These are phyloP conservation scores for Lysandra coridon DNA, from an alignment of 2,888 invertebrate genomes.

Conservation along the genomic window DNA sequence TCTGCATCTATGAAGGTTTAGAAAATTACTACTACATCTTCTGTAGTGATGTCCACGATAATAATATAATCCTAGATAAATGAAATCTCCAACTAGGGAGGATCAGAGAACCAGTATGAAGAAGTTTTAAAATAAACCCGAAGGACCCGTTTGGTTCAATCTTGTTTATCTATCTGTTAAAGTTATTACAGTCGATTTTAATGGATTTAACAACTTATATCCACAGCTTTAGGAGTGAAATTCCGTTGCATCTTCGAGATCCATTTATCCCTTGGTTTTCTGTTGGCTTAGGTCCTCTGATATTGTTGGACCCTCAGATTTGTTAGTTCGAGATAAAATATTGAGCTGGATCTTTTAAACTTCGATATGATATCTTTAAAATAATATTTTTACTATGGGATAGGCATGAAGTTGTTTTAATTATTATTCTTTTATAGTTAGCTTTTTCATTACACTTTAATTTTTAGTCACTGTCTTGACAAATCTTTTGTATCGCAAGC, in stretches of 20 bases:
- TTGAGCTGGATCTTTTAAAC: slow-evolving; percentile 15
- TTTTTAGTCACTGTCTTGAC: too few species aligned
- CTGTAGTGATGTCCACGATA: too few species aligned
- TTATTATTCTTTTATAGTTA: too few species aligned
- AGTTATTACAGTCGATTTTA: background rate
- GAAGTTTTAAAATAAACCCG: slow-evolving; percentile 15
- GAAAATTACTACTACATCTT: too few species aligned
- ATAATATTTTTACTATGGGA: background rate
- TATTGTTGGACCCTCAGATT: slow-evolving; percentile 26
- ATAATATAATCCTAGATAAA: background rate
- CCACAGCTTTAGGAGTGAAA: background rate
- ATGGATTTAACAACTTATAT: slow-evolving; percentile 17
- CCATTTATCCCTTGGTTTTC: slow-evolving; percentile 3
- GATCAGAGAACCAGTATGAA: background rate
- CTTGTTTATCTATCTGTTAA: slow-evolving; percentile 17
- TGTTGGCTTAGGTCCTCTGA: slow-evolving; percentile 22
- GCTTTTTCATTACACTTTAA: too few species aligned
- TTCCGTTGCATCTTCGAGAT: background rate
- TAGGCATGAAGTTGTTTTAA: background rate
- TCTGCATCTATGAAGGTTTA: too few species aligned
- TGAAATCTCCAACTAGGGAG: background rate
- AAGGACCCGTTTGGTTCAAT: background rate
- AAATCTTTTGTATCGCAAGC: too few species aligned
- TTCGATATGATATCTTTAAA: background rate
- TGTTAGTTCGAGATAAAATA: slow-evolving; percentile 23